phyloP scores from a whole-genome alignment of 1,140 invertebrate species.

The Eufriesea mexicana region DNA sequence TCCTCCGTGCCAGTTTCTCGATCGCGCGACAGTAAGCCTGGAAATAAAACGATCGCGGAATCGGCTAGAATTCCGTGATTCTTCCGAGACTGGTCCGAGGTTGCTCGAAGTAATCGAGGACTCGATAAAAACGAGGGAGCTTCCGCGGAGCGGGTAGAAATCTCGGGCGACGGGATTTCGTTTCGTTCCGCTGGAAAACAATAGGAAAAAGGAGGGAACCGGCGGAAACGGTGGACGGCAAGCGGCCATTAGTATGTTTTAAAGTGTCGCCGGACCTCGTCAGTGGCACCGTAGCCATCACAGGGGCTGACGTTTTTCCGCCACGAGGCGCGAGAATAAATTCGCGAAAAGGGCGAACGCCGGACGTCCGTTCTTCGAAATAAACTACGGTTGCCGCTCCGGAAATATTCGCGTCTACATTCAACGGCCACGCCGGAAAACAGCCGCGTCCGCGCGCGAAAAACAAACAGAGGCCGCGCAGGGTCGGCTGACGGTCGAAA shows the following conservation, averaged over 20 bases:
- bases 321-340: constrained; percentile 18
- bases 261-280: not conserved
- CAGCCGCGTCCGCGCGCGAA: constrained; percentile 27
- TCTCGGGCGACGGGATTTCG: not conserved
- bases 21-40: not conserved
- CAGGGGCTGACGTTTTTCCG: constrained; percentile 10
- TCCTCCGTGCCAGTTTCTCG: constrained; percentile 20
- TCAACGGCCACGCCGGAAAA: constrained; percentile 30
- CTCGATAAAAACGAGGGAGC: too few species aligned
- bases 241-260: not conserved
- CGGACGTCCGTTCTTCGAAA: constrained; percentile 56
- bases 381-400: constrained; percentile 51
- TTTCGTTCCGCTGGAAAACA: not conserved
- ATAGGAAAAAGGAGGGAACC: not conserved
- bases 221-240: not conserved
- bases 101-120: too few species aligned
- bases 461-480: constrained; percentile 21
- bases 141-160: too few species aligned
- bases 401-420: constrained; percentile 56
- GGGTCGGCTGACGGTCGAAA: constrained; percentile 28
- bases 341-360: constrained; percentile 37
- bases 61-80: not conserved
- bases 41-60: not conserved
- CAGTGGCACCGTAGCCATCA: not conserved
- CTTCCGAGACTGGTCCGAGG: too few species aligned